A percentile compares a stretch with the other conserved stretches of the same genome.
Evolutionary conservation across 2,113 vertebrate species (phyloP).

Genomic region (Hyperoodon ampullatus): DNA sequence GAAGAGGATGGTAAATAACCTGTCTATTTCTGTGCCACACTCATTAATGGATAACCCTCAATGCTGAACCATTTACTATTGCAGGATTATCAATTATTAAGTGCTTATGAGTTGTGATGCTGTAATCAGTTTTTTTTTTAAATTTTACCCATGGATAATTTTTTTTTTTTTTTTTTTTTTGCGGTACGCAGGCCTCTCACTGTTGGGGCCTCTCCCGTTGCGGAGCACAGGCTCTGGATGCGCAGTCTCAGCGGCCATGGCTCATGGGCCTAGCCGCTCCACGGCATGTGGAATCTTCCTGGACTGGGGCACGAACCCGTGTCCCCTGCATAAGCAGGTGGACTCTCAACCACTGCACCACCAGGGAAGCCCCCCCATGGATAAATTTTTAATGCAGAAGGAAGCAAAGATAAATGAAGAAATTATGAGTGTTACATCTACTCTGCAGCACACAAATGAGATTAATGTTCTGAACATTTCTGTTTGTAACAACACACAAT

Average conservation of each 20-base stretch:
- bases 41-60: background rate
- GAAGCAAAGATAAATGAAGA: conserved; percentile 35
- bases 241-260: too few relatives aligned
- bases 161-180: background rate
- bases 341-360: too few relatives aligned
- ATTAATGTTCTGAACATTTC: background rate
- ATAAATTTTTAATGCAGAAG: conserved; percentile 48
- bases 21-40: background rate
- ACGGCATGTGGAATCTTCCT: too few relatives aligned
- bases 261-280: too few relatives aligned
- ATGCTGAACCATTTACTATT: background rate
- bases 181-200: too few relatives aligned
- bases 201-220: too few relatives aligned
- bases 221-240: too few relatives aligned
- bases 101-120: background rate
- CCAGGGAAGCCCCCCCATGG: background rate
- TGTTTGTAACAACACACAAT: background rate
- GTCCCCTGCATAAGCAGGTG: too few relatives aligned
- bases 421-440: background rate
- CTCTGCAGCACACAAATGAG: background rate
- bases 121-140: conserved; percentile 33
- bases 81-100: conserved; percentile 4
- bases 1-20: background rate
- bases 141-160: conserved; percentile 39
- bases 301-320: too few relatives aligned